Percentiles rank a stretch among this genome's conserved stretches.
phyloP scores from a whole-genome alignment of 2,888 invertebrate genomes.

The Stenodema calcarata region DNA sequence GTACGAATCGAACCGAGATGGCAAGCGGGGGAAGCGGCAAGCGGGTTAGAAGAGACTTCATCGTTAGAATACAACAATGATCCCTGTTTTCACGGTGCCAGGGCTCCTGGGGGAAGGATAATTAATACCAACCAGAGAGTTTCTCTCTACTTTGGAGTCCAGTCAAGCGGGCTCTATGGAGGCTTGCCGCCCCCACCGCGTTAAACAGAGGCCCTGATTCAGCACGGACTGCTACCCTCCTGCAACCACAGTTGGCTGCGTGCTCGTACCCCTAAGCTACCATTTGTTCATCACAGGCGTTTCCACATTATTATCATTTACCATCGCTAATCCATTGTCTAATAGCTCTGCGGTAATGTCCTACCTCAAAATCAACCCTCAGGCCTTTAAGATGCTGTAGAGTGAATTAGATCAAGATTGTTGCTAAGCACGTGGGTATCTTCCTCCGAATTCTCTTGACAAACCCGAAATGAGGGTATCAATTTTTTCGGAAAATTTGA shows the following conservation, averaged over 20 bases:
- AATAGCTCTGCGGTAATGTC: neutral
- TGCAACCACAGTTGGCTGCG: conserved; percentile 21
- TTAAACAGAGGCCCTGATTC: neutral
- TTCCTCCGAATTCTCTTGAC: no score
- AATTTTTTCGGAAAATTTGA: no score
- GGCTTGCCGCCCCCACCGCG: conserved; percentile 2
- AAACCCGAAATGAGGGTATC: no score
- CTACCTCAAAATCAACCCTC: neutral
- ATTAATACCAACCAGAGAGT: conserved; percentile 38
- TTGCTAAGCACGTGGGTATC: neutral
- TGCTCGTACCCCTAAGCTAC: neutral
- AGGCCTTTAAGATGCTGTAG: neutral
- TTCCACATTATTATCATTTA: conserved; percentile 16
- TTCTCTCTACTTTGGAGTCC: conserved; percentile 46
- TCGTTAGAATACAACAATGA: conserved; percentile 47
- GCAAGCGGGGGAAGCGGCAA: neutral
- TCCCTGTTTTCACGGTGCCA: conserved; percentile 44
- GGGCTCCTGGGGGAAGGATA: conserved; percentile 13
- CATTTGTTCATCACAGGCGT: neutral
- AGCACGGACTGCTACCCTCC: neutral
- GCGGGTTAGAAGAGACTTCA: conserved; percentile 18
- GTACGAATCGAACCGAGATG: neutral
- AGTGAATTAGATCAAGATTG: neutral
- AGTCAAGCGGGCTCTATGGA: conserved; percentile 36
- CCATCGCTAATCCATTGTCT: neutral